Conservation (phyloP, 2,113 vertebrate species). For the Tichodroma muraria region DNA sequence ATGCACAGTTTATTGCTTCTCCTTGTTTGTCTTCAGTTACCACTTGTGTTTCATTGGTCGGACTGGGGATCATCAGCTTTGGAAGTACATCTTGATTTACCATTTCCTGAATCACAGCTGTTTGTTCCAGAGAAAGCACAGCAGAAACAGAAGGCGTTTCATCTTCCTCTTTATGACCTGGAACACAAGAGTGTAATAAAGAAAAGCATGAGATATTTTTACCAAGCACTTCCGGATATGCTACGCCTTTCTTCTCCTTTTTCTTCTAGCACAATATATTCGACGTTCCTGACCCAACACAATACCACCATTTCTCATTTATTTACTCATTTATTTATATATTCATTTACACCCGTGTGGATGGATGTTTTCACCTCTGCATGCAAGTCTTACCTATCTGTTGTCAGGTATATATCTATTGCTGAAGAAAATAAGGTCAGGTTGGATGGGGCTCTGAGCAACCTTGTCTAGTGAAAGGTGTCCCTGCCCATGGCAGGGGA, state of each 20-base stretch:
- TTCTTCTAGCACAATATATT: neutral
- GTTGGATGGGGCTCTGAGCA: neutral
- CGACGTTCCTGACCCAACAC: neutral
- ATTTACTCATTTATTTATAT: too few species aligned
- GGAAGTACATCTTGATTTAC: constrained; percentile 60
- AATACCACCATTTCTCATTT: neutral
- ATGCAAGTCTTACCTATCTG: neutral
- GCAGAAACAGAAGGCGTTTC: constrained; percentile 60
- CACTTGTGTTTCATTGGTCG: constrained; percentile 40
- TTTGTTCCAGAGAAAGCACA: constrained; percentile 69
- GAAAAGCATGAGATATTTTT: neutral
- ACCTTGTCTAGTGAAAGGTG: neutral
- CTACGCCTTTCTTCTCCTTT: neutral
- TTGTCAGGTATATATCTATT: neutral
- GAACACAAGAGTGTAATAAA: neutral
- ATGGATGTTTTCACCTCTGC: neutral
- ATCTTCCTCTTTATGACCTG: constrained; percentile 76
- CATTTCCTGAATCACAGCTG: constrained; percentile 66
- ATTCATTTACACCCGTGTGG: too few species aligned
- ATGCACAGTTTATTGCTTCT: constrained; percentile 33
- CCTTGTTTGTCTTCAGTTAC: constrained; percentile 63
- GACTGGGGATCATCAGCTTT: constrained; percentile 38
- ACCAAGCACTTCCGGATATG: neutral
- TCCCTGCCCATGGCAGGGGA: neutral
- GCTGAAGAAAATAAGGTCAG: neutral